Evolutionary conservation across 1,140 invertebrate genomes (phyloP).

Genomic region (Eubasilissa regina): DNA sequence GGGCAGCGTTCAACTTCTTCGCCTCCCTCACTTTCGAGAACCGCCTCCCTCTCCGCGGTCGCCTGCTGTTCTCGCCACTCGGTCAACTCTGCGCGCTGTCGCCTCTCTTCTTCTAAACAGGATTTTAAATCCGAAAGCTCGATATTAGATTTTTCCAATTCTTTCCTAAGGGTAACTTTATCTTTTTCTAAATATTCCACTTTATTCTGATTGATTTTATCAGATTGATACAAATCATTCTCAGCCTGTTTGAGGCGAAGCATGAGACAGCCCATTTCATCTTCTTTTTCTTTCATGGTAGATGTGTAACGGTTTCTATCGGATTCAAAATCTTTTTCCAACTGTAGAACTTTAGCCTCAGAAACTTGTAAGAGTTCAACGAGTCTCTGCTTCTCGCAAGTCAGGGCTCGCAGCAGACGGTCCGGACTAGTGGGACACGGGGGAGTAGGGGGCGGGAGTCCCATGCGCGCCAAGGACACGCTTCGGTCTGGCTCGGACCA

Average conservation of each 20-base stretch:
- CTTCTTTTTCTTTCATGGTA: conserved; percentile 44
- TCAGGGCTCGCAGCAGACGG: conserved; percentile 1
- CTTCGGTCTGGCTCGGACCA: conserved; percentile 89
- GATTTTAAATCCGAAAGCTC: background rate
- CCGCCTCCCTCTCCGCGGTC: background rate
- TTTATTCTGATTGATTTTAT: conserved; percentile 10
- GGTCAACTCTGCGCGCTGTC: background rate
- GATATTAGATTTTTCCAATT: conserved; percentile 26
- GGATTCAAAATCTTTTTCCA: conserved; percentile 39
- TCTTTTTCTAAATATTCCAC: conserved; percentile 37
- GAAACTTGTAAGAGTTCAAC: background rate
- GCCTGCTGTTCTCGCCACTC: conserved; percentile 17
- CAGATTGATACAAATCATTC: background rate
- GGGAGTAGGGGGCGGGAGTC: too few relatives aligned
- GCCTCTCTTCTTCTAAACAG: conserved; percentile 34
- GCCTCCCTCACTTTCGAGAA: conserved; percentile 45
- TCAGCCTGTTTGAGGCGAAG: conserved; percentile 36
- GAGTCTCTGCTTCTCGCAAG: conserved; percentile 24
- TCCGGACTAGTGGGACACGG: conserved; percentile 60
- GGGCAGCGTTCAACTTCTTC: conserved; percentile 53
- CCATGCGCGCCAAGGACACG: conserved; percentile 84
- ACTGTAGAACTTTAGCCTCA: conserved; percentile 13
- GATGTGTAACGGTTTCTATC: conserved; percentile 19
- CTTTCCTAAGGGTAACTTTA: conserved; percentile 28
- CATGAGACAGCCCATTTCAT: conserved; percentile 45